Evolutionary conservation across 1,140 invertebrate species (phyloP).

Genomic region (Chironomus tepperi): DNA sequence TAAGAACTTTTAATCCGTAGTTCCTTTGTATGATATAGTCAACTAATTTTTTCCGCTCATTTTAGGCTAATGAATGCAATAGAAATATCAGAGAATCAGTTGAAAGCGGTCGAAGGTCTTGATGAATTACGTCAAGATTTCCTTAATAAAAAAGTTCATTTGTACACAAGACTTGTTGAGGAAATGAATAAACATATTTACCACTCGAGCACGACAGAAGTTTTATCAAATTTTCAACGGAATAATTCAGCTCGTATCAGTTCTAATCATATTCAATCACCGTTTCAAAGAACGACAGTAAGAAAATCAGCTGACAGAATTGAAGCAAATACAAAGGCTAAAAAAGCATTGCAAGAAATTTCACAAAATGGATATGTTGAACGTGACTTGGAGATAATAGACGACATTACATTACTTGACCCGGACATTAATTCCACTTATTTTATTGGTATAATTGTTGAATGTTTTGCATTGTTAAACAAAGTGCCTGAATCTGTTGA

Average conservation of each 20-base stretch:
- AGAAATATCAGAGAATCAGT: slow-evolving; percentile 55
- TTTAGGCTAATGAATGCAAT: slow-evolving; percentile 54
- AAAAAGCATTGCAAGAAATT: slow-evolving; percentile 42
- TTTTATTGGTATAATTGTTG: slow-evolving; percentile 73
- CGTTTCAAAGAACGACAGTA: slow-evolving; percentile 47
- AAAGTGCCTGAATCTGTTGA: slow-evolving; percentile 78
- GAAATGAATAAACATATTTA: slow-evolving; percentile 70
- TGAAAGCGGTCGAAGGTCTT: slow-evolving; percentile 73
- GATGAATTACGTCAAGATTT: slow-evolving; percentile 66
- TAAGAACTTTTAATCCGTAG: not conserved
- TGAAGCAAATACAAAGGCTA: slow-evolving; percentile 39
- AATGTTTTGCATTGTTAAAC: slow-evolving; percentile 75
- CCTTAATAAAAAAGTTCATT: slow-evolving; percentile 59
- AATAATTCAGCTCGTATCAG: slow-evolving; percentile 51
- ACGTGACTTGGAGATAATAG: slow-evolving; percentile 43
- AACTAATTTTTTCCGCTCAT: not conserved
- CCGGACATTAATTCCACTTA: slow-evolving; percentile 60
- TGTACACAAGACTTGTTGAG: slow-evolving; percentile 60
- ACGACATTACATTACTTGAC: slow-evolving; percentile 53
- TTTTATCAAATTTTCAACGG: slow-evolving; percentile 44
- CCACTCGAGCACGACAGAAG: slow-evolving; percentile 51
- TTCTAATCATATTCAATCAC: slow-evolving; percentile 34
- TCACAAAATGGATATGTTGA: slow-evolving; percentile 35
- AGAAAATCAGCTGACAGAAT: slow-evolving; percentile 44
- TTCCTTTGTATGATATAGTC: not conserved